These are phyloP conservation scores for Baryphthengus martii DNA, from an alignment of 2,113 vertebrate genomes.

Conservation along the genomic window DNA sequence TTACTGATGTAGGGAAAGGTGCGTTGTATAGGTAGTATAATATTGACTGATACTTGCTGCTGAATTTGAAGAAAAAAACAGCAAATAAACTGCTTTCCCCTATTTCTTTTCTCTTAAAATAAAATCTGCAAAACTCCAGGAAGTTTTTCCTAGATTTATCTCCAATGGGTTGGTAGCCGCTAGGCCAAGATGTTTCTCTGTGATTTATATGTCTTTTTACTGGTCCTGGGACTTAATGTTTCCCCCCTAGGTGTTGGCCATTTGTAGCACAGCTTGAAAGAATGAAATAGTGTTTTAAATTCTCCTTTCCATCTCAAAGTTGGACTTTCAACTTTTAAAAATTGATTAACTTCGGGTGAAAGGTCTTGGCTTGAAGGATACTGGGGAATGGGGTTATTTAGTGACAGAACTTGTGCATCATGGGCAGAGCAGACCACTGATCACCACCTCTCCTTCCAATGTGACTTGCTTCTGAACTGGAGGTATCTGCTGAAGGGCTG, in stretches of 20 bases:
- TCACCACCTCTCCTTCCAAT: not conserved
- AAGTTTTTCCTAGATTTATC: constrained; percentile 63
- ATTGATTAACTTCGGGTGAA: constrained; percentile 45
- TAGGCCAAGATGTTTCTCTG: constrained; percentile 42
- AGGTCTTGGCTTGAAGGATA: constrained; percentile 51
- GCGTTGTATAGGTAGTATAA: not conserved
- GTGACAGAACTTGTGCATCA: not conserved
- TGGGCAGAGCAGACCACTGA: not conserved
- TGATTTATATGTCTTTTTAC: constrained; percentile 67
- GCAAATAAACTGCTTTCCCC: constrained; percentile 21
- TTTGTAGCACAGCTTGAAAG: constrained; percentile 52
- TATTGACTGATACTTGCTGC: not conserved
- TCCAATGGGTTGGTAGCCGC: constrained; percentile 39
- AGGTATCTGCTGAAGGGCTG: not conserved
- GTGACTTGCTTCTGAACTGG: constrained; percentile 4
- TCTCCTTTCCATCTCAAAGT: constrained; percentile 29
- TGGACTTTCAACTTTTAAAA: constrained; percentile 52
- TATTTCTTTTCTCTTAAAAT: constrained; percentile 21
- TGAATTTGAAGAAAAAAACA: not conserved
- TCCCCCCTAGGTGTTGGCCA: constrained; percentile 44
- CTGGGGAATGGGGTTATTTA: constrained; percentile 29
- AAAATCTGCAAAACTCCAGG: constrained; percentile 27
- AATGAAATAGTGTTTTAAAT: constrained; percentile 57
- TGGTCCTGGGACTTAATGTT: constrained; percentile 59
- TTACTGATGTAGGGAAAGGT: not conserved